Evolutionary conservation across 2,888 invertebrate species (phyloP), one percentile per base, ranked within the genome.

Genomic region (Mystacides longicornis): DNA sequence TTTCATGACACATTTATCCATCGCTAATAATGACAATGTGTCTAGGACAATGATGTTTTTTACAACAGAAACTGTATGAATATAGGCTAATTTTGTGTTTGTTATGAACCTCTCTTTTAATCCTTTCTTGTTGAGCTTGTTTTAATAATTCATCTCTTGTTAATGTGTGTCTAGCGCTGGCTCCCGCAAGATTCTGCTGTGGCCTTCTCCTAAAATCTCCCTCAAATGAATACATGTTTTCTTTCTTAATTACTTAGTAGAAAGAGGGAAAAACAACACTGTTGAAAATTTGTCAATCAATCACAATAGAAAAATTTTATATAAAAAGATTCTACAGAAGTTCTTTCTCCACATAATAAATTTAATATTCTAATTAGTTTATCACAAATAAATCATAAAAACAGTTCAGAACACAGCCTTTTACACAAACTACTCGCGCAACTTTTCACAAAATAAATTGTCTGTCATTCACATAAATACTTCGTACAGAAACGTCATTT

Each of bases 161-260:
- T 60, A 77, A 78, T 62, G 77, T 86, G 60, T 86, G 81, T 62
- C 83, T 80, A 55, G 79, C 80, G 67, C 90, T 90, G n/a, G 87
- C 87, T 57, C 95, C 95, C 58, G 92, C 86, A 63, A 95, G 77
- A 71, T 89, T 93, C 73, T 95, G 95, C 66, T 87, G 83, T 7
- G 95, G 96, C 70, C 83, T 86, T 50, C 88, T 81, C 66, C 89
- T 83, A 69, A 87, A 91, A 69, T 94, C 89, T 54, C 96, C 96
- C 71, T 96, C 94, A 69, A 96, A 96, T 66, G 88, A 81, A 71
- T 81, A 82, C 83, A 82, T 82, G 58, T 62, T 71, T 18, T 5
- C 18, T 46, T 9, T 5, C 18, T 9, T 31, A 31, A 9, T 31
- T 52, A 16, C 5, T 61, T 59, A 58, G 42, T 73, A 77, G 60